Evolutionary conservation across 1,140 invertebrate genomes (phyloP), one percentile per base, ranked within the genome.

Genomic region (Aphelenchoides fujianensis): DNA sequence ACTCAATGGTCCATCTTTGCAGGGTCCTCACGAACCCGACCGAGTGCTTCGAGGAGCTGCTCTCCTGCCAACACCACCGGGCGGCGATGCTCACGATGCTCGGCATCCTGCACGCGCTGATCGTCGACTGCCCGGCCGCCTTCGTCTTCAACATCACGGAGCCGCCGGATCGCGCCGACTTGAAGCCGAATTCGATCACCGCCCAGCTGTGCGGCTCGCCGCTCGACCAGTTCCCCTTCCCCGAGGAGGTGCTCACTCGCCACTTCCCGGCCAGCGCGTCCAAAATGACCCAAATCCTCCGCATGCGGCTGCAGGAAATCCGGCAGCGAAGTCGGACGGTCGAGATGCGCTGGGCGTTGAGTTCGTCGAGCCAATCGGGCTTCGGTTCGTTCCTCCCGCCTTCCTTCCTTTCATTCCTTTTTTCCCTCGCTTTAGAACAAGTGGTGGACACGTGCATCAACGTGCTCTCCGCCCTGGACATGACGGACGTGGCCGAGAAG

Each of bases 71-170:
- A 32, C 77, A 82, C 36, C 80, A 79, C 41, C 55, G 78, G 16
- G 28, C 72, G 3, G 68, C 71, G 9, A 16, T 79, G 1, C 31
- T 81, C 31, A 68, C 68, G 3, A 71, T 82, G 27, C 66, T 76
- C 34, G 78, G 80, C 31, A 54, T 79, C 35, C 28, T 79, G 2
- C 73, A 77, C 23, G 77, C 77, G 19, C 71, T 79, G 23, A 63
- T 79, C 12, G 69, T 79, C 31, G 78, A 79, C 41, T 79, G 78
- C 28, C 78, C 78, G 9, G 67, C 64, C 5, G 78, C 78, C n/a
- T 59, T 82, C 32, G 61, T 79, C 70, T 82, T 72, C 70, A 76
- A 79, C 41, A 48, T 36, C 2, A 77, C 74, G 30, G 73, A 74
- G 23, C 35, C 63, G 31, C 59, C 55, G 12, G 62, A 63, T 7